These are phyloP conservation scores for Hassar affinis DNA, from an alignment of 2,113 vertebrate species.

Conservation along the genomic window DNA sequence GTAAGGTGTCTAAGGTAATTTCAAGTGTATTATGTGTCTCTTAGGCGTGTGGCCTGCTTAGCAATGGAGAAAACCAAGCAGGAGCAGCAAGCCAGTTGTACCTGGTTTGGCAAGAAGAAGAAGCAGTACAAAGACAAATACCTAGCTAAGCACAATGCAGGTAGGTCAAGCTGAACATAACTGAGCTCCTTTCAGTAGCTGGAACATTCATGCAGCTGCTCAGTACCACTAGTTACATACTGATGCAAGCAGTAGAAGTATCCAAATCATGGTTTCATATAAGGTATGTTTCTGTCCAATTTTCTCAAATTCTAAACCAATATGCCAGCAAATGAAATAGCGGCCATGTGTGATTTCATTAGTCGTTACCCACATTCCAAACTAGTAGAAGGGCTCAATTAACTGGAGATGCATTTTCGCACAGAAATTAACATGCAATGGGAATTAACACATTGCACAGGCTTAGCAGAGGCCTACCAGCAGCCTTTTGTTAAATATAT, in stretches of 20 bases:
- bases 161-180: conserved; percentile 61
- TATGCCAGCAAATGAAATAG: not conserved
- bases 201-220: not conserved
- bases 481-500: too few species aligned
- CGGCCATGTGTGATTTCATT: not conserved
- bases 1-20: too few species aligned
- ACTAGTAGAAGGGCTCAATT: too few species aligned
- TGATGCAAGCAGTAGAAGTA: not conserved
- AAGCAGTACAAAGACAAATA: conserved; percentile 99
- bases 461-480: too few species aligned
- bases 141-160: conserved; percentile 99
- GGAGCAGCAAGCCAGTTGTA: conserved; percentile 98
- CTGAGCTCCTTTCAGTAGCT: not conserved
- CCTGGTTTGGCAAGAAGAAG: conserved; percentile 99
- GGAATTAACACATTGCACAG: too few species aligned
- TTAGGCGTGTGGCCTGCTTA: conserved; percentile 96
- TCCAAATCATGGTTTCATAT: not conserved
- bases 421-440: too few species aligned
- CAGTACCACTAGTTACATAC: not conserved
- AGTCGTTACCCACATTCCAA: too few species aligned
- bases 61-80: conserved; percentile 99
- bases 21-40: too few species aligned
- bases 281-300: not conserved
- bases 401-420: too few species aligned
- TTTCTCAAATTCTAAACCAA: not conserved